phyloP scores from a whole-genome alignment of 92 coral and sea anemone species.

The Bergia puertoricense region DNA sequence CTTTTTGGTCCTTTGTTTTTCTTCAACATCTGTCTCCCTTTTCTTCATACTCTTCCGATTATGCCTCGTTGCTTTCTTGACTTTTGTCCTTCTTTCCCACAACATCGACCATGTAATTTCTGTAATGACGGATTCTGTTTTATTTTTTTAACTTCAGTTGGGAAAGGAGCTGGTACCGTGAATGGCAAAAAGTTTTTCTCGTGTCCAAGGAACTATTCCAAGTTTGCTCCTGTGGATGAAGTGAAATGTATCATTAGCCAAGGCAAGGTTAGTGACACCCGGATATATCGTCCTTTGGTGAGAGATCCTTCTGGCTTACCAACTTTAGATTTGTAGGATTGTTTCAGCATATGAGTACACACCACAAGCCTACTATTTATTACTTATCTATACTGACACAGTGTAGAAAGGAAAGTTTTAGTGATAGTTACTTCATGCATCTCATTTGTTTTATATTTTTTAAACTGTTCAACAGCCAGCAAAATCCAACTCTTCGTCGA shows the following conservation, averaged over 20 bases:
- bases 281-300: too few relatives aligned
- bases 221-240: constrained; percentile 68
- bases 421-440: not conserved
- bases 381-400: too few relatives aligned
- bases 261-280: constrained; percentile 11
- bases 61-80: not conserved
- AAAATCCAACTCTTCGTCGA: not conserved
- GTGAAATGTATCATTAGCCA: constrained; percentile 41
- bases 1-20: not conserved
- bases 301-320: too few relatives aligned
- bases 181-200: constrained; percentile 65
- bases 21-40: not conserved
- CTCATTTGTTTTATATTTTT: not conserved
- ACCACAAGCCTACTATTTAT: too few relatives aligned
- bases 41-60: not conserved
- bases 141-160: constrained; percentile 57
- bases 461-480: not conserved
- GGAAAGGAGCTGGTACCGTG: constrained; percentile 69
- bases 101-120: not conserved
- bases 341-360: too few relatives aligned
- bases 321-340: too few relatives aligned
- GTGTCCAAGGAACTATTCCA: constrained; percentile 84
- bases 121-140: too few relatives aligned
- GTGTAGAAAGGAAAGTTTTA: not conserved
- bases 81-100: not conserved